Evolutionary conservation across 2,113 vertebrate genomes (phyloP).

Genomic region (Acrocephalus arundinaceus): DNA sequence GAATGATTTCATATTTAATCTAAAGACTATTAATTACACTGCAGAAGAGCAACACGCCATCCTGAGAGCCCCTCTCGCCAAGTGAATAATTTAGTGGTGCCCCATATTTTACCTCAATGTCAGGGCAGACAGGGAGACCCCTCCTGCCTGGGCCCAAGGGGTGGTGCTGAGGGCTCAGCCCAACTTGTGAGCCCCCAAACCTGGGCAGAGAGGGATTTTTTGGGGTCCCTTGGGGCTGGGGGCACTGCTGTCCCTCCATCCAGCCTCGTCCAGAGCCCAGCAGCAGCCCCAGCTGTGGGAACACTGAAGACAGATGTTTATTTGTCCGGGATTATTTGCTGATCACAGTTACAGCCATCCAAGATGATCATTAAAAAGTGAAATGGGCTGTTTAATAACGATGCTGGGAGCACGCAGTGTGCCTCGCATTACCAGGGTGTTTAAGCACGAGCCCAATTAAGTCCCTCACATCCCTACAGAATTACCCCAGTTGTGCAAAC

Average conservation of each 20-base stretch:
- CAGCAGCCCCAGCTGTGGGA: background rate
- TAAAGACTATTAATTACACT: slow-evolving; percentile 75
- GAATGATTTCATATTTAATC: slow-evolving; percentile 76
- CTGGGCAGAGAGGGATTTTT: fast-evolving
- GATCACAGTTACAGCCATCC: background rate
- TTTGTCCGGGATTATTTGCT: slow-evolving; percentile 45
- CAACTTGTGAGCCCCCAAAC: background rate
- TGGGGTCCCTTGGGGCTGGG: background rate
- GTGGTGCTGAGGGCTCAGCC: background rate
- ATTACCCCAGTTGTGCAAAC: slow-evolving; percentile 48
- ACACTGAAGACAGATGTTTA: background rate
- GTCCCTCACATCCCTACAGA: slow-evolving; percentile 24
- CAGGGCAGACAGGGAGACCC: background rate
- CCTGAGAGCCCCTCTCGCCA: slow-evolving; percentile 49
- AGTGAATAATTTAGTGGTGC: slow-evolving; percentile 58
- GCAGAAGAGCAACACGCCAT: slow-evolving; percentile 26
- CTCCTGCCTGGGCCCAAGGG: background rate
- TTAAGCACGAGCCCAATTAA: slow-evolving; percentile 66
- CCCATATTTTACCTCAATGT: slow-evolving; percentile 51
- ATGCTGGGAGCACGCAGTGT: background rate
- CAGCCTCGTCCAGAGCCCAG: fast-evolving
- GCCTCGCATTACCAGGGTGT: slow-evolving; percentile 36
- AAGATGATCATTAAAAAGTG: slow-evolving; percentile 61
- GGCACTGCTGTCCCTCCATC: fast-evolving
- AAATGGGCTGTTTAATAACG: slow-evolving; percentile 68